phyloP scores from a whole-genome alignment of 1,140 invertebrate genomes.

The Dermatophagoides farinae region DNA sequence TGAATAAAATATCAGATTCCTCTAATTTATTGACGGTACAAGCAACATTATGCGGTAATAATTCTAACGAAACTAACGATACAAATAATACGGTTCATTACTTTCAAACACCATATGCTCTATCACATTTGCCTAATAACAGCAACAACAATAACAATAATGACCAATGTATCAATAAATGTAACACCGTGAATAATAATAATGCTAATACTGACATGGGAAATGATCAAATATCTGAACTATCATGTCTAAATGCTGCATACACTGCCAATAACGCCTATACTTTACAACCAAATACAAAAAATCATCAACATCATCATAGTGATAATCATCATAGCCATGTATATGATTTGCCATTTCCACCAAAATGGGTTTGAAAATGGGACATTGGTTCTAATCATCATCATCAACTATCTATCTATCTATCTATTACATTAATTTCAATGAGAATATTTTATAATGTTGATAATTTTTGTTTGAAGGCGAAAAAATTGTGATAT shows the following conservation, averaged over 20 bases:
- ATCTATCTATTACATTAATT: too few species aligned
- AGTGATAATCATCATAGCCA: slow-evolving; percentile 16
- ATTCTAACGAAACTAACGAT: slow-evolving; percentile 10
- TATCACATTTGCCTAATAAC: slow-evolving; percentile 15
- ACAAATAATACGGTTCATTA: slow-evolving; percentile 17
- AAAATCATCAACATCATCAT: slow-evolving; percentile 7
- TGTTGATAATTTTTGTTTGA: too few species aligned
- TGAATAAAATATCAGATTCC: slow-evolving; percentile 15
- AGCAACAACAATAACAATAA: not conserved
- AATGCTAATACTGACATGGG: not conserved
- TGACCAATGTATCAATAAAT: not conserved
- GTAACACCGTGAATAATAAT: not conserved
- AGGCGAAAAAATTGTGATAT: too few species aligned
- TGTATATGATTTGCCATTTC: slow-evolving; percentile 20
- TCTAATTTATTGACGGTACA: too few species aligned
- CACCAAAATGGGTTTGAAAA: slow-evolving; percentile 18
- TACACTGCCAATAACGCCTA: not conserved
- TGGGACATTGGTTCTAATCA: too few species aligned
- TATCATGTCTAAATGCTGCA: not conserved
- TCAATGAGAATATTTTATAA: too few species aligned
- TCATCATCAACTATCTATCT: too few species aligned
- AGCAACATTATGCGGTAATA: not conserved
- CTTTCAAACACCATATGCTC: slow-evolving; percentile 20
- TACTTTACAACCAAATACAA: slow-evolving; percentile 1
- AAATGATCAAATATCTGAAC: not conserved